Evolutionary conservation across 2,888 invertebrate genomes (phyloP).

Genomic region (Caenorhabditis sp.): DNA sequence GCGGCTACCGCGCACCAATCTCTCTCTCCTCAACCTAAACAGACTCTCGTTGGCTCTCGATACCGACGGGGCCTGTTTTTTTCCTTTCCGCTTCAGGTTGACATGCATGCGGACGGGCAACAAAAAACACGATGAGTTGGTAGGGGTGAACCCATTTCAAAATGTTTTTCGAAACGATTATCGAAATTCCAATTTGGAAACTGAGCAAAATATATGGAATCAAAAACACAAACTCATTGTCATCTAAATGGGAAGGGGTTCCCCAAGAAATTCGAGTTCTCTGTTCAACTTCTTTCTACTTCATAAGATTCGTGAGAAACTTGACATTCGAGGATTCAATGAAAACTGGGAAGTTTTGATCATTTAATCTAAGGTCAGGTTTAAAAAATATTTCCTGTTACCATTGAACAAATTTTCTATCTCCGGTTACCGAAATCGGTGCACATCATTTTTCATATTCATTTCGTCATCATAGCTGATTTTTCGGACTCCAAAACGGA

Average conservation of each 20-base stretch:
- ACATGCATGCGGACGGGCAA: conserved; percentile 53
- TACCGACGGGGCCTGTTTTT: conserved; percentile 56
- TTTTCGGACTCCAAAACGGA: conserved; percentile 8
- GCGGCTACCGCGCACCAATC: conserved; percentile 56
- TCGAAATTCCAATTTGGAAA: not conserved
- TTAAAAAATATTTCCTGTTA: too few species aligned
- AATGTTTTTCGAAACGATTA: conserved; percentile 13
- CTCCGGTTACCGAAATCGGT: too few species aligned
- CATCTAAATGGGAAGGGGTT: too few species aligned
- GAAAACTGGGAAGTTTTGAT: too few species aligned
- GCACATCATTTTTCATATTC: too few species aligned
- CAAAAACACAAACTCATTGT: too few species aligned
- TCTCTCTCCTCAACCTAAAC: conserved; percentile 38
- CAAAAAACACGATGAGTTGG: conserved; percentile 28
- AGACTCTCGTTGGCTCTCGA: conserved; percentile 41
- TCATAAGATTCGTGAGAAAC: too few species aligned
- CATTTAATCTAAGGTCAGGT: too few species aligned
- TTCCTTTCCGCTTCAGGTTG: conserved; percentile 55
- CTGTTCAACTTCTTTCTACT: not conserved
- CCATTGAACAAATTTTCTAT: too few species aligned
- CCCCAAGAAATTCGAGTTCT: too few species aligned
- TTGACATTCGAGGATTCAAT: too few species aligned
- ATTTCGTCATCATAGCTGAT: not conserved
- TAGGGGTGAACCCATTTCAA: conserved; percentile 50
- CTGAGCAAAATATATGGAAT: too few species aligned